phyloP scores from a whole-genome alignment of 2,888 invertebrate genomes.

The Macaria notata region DNA sequence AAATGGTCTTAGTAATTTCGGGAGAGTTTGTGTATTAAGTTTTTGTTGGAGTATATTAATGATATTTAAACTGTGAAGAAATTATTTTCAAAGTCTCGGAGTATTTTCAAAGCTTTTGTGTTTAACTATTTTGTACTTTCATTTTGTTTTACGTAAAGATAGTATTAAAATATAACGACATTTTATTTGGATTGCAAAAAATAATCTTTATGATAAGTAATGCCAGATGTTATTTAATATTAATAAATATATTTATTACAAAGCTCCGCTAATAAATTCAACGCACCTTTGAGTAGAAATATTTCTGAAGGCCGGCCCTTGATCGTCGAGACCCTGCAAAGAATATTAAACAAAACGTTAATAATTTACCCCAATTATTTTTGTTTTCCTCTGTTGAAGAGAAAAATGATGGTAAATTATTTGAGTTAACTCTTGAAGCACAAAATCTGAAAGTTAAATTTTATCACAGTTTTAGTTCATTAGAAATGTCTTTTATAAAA shows the following conservation, averaged over 20 bases:
- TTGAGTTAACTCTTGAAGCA: too few species aligned
- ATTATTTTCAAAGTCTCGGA: not conserved
- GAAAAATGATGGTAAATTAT: not conserved
- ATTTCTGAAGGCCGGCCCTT: conserved; percentile 32
- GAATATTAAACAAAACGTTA: conserved; percentile 36
- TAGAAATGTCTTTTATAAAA: too few species aligned
- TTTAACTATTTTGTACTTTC: too few species aligned
- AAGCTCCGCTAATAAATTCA: conserved; percentile 21
- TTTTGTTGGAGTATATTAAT: too few species aligned
- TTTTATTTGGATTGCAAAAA: too few species aligned
- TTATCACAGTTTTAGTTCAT: too few species aligned
- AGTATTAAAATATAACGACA: too few species aligned
- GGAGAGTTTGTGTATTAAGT: not conserved
- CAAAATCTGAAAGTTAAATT: too few species aligned
- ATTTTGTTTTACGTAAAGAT: too few species aligned
- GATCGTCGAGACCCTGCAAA: conserved; percentile 42
- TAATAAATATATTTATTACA: conserved; percentile 4
- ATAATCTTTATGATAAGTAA: too few species aligned
- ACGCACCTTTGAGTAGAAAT: conserved; percentile 45
- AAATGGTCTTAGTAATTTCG: conserved; percentile 2
- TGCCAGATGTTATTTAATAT: too few species aligned
- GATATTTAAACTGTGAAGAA: too few species aligned
- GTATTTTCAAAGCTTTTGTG: not conserved
- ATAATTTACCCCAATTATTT: conserved; percentile 26
- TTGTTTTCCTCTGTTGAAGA: conserved; percentile 5